Evolutionary conservation across 2,797 vertebrate genomes (phyloP).

Genomic region (Sebastes vulpes): DNA sequence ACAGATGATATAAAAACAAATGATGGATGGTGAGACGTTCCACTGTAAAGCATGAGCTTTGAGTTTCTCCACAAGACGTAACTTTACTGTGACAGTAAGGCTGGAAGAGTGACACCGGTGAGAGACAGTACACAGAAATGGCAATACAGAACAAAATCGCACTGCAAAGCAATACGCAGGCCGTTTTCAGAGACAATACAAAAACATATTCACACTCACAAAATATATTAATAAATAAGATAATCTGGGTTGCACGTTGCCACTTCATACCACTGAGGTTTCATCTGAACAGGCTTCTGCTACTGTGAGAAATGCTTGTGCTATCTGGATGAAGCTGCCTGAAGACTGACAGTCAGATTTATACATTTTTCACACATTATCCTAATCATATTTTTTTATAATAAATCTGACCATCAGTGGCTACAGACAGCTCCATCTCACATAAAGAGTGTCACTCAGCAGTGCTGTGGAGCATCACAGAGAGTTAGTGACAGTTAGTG

Average conservation of each 20-base stretch:
- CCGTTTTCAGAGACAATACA: constrained; percentile 69
- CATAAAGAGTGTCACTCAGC: constrained; percentile 45
- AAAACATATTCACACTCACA: constrained; percentile 64
- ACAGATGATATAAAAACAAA: constrained; percentile 68
- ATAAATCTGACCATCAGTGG: constrained; percentile 26
- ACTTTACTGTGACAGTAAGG: constrained; percentile 71
- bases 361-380: neutral
- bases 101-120: constrained; percentile 70
- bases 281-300: constrained; percentile 58
- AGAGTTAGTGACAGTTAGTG: constrained; percentile 71
- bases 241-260: constrained; percentile 62
- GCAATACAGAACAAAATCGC: constrained; percentile 75
- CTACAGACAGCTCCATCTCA: constrained; percentile 57
- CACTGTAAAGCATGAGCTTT: constrained; percentile 75
- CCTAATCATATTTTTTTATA: neutral
- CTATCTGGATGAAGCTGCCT: constrained; percentile 48
- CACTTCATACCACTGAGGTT: constrained; percentile 65
- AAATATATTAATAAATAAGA: constrained; percentile 70
- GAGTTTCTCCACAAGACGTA: constrained; percentile 63
- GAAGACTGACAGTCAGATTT: constrained; percentile 35
- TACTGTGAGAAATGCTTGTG: constrained; percentile 57
- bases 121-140: constrained; percentile 79
- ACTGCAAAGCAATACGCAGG: constrained; percentile 81
- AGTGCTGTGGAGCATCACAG: constrained; percentile 66
- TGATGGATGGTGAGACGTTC: constrained; percentile 69